Evolutionary conservation across 2,888 invertebrate species (phyloP).

Genomic region (Pegoplata infirma): DNA sequence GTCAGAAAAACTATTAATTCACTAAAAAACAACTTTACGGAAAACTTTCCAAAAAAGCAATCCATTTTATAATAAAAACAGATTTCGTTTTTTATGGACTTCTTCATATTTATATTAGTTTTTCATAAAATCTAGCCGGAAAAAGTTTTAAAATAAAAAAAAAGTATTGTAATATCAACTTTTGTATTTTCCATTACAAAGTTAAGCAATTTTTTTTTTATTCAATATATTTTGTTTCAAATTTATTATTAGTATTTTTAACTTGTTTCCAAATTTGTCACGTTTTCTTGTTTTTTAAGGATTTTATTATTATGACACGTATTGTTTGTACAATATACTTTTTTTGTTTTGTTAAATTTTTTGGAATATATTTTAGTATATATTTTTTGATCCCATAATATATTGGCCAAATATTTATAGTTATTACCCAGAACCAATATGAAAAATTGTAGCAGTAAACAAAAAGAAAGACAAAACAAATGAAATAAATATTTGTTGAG

Average conservation of each 20-base stretch:
- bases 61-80: too few relatives aligned
- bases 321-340: neutral
- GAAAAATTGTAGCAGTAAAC: neutral
- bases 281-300: neutral
- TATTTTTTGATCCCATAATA: too few relatives aligned
- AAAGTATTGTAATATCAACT: too few relatives aligned
- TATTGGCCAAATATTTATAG: neutral
- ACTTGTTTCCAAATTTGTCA: slow-evolving; percentile 14
- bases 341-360: neutral
- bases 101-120: too few relatives aligned
- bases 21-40: too few relatives aligned
- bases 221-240: neutral
- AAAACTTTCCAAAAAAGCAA: too few relatives aligned
- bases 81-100: too few relatives aligned
- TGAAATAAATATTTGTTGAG: neutral
- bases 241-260: neutral
- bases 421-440: neutral
- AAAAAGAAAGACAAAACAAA: neutral
- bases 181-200: neutral
- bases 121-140: neutral
- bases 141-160: neutral
- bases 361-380: too few relatives aligned
- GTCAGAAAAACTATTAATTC: too few relatives aligned
- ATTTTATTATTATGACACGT: slow-evolving; percentile 9
- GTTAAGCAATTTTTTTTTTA: neutral